Evolutionary conservation across 37 sponge, comb jelly and placozoan species (phyloP), one percentile per base, ranked within the genome.

Genomic region (Aplysina aerophoba): DNA sequence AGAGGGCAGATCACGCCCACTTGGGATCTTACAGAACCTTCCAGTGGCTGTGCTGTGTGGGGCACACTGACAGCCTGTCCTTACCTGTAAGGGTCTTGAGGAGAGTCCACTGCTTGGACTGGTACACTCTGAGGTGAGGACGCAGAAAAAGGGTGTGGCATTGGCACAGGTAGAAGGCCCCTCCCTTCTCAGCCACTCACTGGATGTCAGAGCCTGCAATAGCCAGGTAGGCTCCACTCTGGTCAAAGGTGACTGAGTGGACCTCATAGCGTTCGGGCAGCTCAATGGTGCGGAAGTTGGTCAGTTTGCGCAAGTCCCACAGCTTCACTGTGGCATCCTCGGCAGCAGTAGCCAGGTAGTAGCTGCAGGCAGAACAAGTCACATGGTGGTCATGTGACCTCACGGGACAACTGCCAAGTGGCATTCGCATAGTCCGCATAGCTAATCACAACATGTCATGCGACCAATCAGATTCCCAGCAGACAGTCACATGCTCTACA

Each of bases 241-340:
- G 89, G 56, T 99, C 99, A 90, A 99, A 99, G 16, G 90, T 85
- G 44, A 99, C 74, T 15, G 85, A 81, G 40, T 91, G 79, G 0
- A 96, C 94, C 81, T 93, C 90, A 81, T 91, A 99, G 22, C 83
- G 82, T n/a, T 92, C 92, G 15, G 91, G 92, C 58, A 99, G 92
- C 19, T 90, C 81, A 59, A 99, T 91, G 54, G 96, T 94, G 75
- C 90, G 91, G 89, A 99, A 97, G 88, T 99, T 99, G 79, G 91
- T 97, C 78, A 99, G 80, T 84, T 99, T 99, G 54, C 99, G 88
- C 88, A 99, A 84, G 85, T 99, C 99, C 99, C 99, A 99, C 12
- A 99, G 86, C 65, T 97, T 97, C 19, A 99, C 96, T 0, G 86
- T 84, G 0, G 96, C 88, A 64, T 99, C 99, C 33, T 97, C 95